Percentiles rank a stretch among this genome's conserved stretches.
Conservation (phyloP, 1,140 invertebrate genomes). For the Hyphantria cunea region DNA sequence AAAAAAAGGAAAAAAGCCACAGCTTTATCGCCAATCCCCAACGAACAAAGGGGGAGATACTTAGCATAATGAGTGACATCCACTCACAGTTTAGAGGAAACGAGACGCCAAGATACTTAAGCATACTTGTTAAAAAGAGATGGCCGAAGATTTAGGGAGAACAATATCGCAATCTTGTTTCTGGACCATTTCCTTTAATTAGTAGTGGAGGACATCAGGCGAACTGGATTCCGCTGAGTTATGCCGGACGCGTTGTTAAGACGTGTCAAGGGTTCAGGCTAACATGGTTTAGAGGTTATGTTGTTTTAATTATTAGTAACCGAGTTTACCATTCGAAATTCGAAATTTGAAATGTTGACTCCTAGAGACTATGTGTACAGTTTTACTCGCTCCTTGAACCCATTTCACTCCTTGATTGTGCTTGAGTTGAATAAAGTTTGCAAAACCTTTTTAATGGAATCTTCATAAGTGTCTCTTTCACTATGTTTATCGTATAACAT, state of each 20-base stretch:
- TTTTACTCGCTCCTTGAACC: no score
- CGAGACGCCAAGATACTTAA: constrained; percentile 40
- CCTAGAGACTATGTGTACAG: no score
- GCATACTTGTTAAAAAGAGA: constrained; percentile 33
- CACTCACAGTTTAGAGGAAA: constrained; percentile 68
- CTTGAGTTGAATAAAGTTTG: no score
- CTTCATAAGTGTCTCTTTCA: no score
- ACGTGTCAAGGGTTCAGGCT: constrained; percentile 14
- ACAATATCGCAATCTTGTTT: constrained; percentile 81
- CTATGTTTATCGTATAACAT: no score
- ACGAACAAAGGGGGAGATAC: constrained; percentile 72
- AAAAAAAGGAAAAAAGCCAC: constrained; percentile 37
- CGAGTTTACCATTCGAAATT: no score
- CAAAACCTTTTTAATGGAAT: no score
- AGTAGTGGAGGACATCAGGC: constrained; percentile 70
- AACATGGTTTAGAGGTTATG: no score
- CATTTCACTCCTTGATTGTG: no score
- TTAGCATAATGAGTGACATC: constrained; percentile 80
- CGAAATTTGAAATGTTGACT: no score
- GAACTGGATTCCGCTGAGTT: constrained; percentile 59
- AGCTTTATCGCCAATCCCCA: constrained; percentile 66
- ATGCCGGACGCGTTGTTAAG: constrained; percentile 26
- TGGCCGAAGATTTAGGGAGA: constrained; percentile 52
- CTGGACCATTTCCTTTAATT: constrained; percentile 80
- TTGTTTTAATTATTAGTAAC: no score